Percentiles rank a stretch among this genome's conserved stretches.
Evolutionary conservation across 2,888 invertebrate genomes (phyloP).

Genomic region (Papilio elwesi): DNA sequence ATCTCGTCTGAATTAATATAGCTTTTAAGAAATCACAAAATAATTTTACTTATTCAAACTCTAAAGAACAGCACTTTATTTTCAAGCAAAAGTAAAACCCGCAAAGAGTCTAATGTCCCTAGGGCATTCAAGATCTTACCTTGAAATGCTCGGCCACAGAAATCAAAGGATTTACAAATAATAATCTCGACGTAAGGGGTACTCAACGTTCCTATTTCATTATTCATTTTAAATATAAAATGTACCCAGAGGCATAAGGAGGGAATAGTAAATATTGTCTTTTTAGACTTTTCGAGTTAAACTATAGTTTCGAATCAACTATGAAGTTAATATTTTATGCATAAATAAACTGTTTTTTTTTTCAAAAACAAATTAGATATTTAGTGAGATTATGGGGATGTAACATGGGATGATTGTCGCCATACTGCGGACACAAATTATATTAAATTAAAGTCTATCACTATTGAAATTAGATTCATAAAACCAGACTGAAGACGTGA

Average conservation of each 20-base stretch:
- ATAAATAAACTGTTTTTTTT: too few relatives aligned
- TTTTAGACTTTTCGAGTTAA: too few relatives aligned
- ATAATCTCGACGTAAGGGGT: constrained; percentile 21
- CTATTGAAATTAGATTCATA: too few relatives aligned
- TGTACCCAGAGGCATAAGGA: neutral
- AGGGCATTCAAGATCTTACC: neutral
- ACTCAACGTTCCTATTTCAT: constrained; percentile 1
- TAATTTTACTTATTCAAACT: constrained; percentile 1
- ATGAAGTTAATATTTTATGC: too few relatives aligned
- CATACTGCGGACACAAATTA: too few relatives aligned
- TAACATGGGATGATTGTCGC: too few relatives aligned
- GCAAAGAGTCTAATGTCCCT: neutral
- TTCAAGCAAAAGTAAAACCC: neutral
- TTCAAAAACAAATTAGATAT: too few relatives aligned
- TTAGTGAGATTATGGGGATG: too few relatives aligned
- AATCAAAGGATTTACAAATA: constrained; percentile 30
- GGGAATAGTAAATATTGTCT: neutral
- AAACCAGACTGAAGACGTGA: too few relatives aligned
- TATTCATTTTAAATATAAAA: constrained; percentile 21
- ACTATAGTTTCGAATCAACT: too few relatives aligned
- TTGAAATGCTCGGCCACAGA: neutral
- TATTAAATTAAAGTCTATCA: too few relatives aligned
- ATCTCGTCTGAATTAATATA: too few relatives aligned
- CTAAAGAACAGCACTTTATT: neutral
- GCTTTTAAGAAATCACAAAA: neutral